A percentile compares a stretch with the other conserved stretches of the same genome.
Conservation (phyloP, 2,888 invertebrate genomes). For the Amitus sp. region DNA sequence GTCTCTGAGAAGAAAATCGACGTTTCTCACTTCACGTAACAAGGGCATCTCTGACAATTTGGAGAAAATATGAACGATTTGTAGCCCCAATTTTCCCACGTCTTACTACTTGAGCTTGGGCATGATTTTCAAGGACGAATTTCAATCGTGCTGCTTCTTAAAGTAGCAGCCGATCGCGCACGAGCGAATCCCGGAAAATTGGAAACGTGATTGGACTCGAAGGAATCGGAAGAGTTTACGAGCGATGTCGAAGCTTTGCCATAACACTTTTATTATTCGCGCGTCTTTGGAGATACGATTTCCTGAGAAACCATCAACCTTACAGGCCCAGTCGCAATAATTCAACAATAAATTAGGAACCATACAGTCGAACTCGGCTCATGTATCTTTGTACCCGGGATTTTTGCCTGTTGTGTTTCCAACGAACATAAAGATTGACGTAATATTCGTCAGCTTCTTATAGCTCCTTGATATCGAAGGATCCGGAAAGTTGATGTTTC, state of each 20-base stretch:
- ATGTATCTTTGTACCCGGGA: neutral
- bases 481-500: neutral
- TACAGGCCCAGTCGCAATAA: conserved; percentile 14
- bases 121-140: conserved; percentile 26
- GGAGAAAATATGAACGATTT: too few species aligned
- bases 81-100: too few species aligned
- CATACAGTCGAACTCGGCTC: conserved; percentile 8
- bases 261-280: conserved; percentile 34
- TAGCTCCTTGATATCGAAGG: neutral
- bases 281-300: conserved; percentile 20
- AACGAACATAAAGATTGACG: neutral
- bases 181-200: conserved; percentile 63
- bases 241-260: conserved; percentile 47
- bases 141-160: conserved; percentile 54
- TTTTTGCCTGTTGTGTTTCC: neutral
- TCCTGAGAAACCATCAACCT: conserved; percentile 12
- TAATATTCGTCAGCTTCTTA: neutral
- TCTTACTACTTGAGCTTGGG: too few species aligned
- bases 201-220: conserved; percentile 62
- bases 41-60: too few species aligned
- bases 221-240: conserved; percentile 53
- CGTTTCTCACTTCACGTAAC: too few species aligned
- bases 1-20: too few species aligned
- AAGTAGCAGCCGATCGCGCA: conserved; percentile 52
- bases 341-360: conserved; percentile 10